Evolutionary conservation across 2,113 vertebrate genomes (phyloP).

Genomic region (Zosterops japonicus): DNA sequence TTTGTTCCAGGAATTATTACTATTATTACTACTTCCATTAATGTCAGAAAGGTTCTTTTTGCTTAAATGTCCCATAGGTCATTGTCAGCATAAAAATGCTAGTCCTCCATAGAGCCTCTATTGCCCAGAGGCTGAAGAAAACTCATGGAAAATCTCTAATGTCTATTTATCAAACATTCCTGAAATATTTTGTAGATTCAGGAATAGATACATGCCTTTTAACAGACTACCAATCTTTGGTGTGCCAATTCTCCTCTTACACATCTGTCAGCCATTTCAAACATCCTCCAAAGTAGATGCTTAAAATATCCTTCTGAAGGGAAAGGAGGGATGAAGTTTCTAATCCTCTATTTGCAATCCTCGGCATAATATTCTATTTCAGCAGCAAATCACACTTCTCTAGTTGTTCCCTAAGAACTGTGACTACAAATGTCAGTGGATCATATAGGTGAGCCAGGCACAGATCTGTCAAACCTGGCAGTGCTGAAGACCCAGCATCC

Average conservation of each 20-base stretch:
- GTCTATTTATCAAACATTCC: not conserved
- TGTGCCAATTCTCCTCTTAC: not conserved
- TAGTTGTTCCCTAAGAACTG: not conserved
- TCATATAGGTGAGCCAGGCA: not conserved
- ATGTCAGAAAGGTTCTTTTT: not conserved
- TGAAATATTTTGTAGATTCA: not conserved
- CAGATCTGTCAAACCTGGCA: not conserved
- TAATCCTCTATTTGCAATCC: not conserved
- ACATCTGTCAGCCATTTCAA: not conserved
- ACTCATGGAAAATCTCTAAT: not conserved
- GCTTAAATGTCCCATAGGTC: not conserved
- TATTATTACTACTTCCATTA: not conserved
- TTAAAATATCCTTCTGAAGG: not conserved
- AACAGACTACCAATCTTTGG: not conserved
- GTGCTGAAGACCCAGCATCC: not conserved
- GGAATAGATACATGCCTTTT: not conserved
- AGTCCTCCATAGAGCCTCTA: rapidly evolving
- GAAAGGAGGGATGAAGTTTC: not conserved
- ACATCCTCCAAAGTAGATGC: not conserved
- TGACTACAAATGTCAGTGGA: not conserved
- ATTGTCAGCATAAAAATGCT: not conserved
- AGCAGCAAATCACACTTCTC: not conserved
- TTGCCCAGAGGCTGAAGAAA: not conserved
- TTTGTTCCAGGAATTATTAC: not conserved
- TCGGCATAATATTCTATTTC: not conserved